Percentiles rank a stretch among this genome's conserved stretches.
These are phyloP conservation scores for Phthorimaea operculella DNA, from an alignment of 1,140 invertebrate species.

Conservation along the genomic window DNA sequence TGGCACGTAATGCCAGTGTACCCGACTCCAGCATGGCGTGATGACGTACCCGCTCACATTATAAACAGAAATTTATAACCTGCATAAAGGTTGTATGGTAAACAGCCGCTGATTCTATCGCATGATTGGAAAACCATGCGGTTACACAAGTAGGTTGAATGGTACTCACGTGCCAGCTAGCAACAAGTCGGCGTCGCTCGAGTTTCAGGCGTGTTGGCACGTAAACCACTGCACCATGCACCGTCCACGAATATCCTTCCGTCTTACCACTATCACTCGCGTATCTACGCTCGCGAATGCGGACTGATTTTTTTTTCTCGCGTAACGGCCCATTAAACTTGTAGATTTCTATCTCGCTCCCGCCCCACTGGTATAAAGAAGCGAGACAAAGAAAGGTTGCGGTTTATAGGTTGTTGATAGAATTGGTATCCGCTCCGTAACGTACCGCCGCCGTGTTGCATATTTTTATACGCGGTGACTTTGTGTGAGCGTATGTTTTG, in stretches of 20 bases:
- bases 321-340: slow-evolving; percentile 68
- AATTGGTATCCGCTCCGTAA: slow-evolving; percentile 66
- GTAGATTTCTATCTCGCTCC: slow-evolving; percentile 64
- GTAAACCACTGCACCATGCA: slow-evolving; percentile 17
- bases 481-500: slow-evolving; percentile 28
- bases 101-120: no score
- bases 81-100: no score
- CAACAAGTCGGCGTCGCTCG: slow-evolving; percentile 32
- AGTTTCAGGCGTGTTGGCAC: background rate
- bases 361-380: slow-evolving; percentile 40
- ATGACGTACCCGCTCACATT: background rate
- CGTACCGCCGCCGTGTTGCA: slow-evolving; percentile 66
- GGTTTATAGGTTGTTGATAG: slow-evolving; percentile 69
- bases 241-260: slow-evolving; percentile 44
- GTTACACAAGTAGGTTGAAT: no score
- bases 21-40: background rate
- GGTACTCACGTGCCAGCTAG: slow-evolving; percentile 26
- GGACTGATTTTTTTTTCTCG: slow-evolving; percentile 64
- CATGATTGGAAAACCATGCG: no score
- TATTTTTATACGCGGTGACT: slow-evolving; percentile 57
- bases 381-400: slow-evolving; percentile 67
- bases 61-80: no score
- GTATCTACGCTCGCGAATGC: slow-evolving; percentile 66
- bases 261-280: slow-evolving; percentile 63
- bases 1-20: background rate